These are phyloP conservation scores for Magallana ariakensis DNA, from an alignment of 1,140 invertebrate genomes.

Conservation along the genomic window DNA sequence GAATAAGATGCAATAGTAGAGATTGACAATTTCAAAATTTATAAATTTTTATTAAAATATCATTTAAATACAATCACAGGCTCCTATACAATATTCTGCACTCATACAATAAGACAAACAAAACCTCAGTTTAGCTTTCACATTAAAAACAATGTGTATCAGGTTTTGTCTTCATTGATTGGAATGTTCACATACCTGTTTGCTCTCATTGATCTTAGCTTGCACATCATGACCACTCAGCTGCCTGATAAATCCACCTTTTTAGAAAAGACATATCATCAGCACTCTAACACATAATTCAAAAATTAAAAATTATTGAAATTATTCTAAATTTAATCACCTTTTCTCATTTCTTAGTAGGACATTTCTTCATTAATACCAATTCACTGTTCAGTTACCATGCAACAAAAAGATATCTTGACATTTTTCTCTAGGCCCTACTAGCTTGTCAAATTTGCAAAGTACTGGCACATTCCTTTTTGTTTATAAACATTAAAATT, in stretches of 20 bases:
- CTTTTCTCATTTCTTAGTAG: no score
- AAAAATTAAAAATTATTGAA: no score
- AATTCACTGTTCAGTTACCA: no score
- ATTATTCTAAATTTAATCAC: no score
- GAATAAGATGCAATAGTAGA: slow-evolving; percentile 47
- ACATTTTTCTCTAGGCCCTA: no score
- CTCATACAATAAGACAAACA: neutral
- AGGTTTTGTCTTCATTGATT: neutral
- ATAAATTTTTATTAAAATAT: neutral
- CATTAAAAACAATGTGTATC: neutral
- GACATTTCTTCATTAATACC: no score
- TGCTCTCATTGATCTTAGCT: slow-evolving; percentile 55
- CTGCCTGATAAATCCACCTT: slow-evolving; percentile 48
- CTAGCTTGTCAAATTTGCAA: no score
- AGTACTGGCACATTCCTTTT: no score
- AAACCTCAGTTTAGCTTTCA: neutral
- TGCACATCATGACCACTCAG: slow-evolving; percentile 58
- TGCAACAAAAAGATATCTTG: no score
- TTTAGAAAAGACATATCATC: no score
- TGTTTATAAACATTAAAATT: no score
- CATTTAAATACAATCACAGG: neutral
- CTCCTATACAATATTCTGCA: neutral
- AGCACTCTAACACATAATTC: no score
- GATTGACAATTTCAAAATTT: neutral
- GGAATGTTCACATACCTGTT: slow-evolving; percentile 45